These are phyloP conservation scores for Selene dorsalis DNA, from an alignment of 2,797 vertebrate species.

Conservation along the genomic window DNA sequence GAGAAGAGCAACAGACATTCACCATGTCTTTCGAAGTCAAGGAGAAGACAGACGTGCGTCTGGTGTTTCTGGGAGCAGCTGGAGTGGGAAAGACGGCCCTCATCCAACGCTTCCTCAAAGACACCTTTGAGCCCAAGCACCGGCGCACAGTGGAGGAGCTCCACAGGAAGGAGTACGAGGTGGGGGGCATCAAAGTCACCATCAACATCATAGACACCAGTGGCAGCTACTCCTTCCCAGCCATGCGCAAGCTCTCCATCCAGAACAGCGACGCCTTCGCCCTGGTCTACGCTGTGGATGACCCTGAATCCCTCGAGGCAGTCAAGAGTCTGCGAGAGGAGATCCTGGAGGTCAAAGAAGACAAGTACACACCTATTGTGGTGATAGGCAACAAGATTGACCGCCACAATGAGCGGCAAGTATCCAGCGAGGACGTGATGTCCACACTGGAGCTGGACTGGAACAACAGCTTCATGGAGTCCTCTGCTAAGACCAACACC, in stretches of 20 bases:
- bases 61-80: conserved; percentile 90
- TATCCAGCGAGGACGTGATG: conserved; percentile 83
- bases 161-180: conserved; percentile 88
- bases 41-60: conserved; percentile 88
- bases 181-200: conserved; percentile 85
- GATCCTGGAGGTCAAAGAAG: conserved; percentile 91
- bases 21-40: conserved; percentile 86
- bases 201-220: conserved; percentile 93
- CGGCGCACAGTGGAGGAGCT: conserved; percentile 89
- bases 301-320: conserved; percentile 86
- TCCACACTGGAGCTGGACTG: conserved; percentile 90
- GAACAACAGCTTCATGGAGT: conserved; percentile 89
- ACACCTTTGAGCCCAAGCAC: conserved; percentile 91
- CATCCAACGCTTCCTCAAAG: conserved; percentile 89
- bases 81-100: conserved; percentile 91
- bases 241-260: conserved; percentile 92
- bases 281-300: conserved; percentile 89
- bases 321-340: conserved; percentile 88
- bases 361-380: conserved; percentile 89
- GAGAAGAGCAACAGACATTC: background rate
- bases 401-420: conserved; percentile 72
- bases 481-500: conserved; percentile 89
- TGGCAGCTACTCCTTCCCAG: conserved; percentile 92
- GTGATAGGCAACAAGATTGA: conserved; percentile 92
- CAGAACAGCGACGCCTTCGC: conserved; percentile 90